These are phyloP conservation scores for Amblyteles armatorius DNA, from an alignment of 2,888 invertebrate species.

Conservation along the genomic window DNA sequence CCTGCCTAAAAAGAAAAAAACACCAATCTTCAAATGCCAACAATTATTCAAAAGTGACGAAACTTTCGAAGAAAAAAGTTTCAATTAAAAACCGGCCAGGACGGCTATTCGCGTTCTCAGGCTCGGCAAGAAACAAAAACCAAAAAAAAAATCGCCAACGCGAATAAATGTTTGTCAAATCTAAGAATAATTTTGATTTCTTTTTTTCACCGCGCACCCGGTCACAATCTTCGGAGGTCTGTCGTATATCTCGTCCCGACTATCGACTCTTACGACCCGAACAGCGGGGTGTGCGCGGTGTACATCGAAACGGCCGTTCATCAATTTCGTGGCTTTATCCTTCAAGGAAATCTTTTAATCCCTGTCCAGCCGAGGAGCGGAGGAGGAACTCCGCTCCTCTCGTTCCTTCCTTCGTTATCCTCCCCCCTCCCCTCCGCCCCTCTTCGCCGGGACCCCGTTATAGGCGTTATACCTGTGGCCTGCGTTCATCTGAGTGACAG, in stretches of 20 bases:
- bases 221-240: background rate
- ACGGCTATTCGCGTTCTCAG: too few relatives aligned
- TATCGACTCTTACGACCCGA: conserved; percentile 34
- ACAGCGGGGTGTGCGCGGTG: conserved; percentile 49
- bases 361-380: conserved; percentile 58
- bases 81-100: too few relatives aligned
- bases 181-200: background rate
- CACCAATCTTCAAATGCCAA: too few relatives aligned
- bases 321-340: conserved; percentile 77
- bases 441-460: conserved; percentile 51
- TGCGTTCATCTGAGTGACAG: conserved; percentile 78
- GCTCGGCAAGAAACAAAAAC: too few relatives aligned
- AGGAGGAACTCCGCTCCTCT: conserved; percentile 46
- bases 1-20: too few relatives aligned
- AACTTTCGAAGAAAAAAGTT: too few relatives aligned
- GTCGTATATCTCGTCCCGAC: conserved; percentile 24
- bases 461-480: conserved; percentile 69
- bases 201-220: background rate
- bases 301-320: conserved; percentile 68
- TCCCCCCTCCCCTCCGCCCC: conserved; percentile 53
- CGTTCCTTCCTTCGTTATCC: background rate
- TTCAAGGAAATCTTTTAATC: conserved; percentile 76
- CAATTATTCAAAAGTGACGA: too few relatives aligned
- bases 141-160: too few relatives aligned
- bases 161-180: too few relatives aligned